These are phyloP conservation scores for Emmelina monodactyla DNA, from an alignment of 2,888 invertebrate genomes.

Conservation along the genomic window DNA sequence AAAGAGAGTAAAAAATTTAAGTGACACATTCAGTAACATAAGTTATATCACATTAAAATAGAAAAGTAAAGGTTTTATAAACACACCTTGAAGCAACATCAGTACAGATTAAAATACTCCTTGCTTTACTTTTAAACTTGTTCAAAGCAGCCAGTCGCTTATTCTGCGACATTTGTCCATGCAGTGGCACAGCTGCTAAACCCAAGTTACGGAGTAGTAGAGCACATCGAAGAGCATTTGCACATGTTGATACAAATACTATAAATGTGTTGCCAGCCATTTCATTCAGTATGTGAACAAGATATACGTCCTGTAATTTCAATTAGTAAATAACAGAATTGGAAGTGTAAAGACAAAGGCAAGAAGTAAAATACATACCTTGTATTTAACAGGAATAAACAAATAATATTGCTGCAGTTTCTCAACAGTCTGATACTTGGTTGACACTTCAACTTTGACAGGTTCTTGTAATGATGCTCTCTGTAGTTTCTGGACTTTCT, in stretches of 20 bases:
- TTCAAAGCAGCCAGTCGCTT: conserved; percentile 93
- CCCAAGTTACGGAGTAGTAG: conserved; percentile 90
- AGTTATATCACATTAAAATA: too few relatives aligned
- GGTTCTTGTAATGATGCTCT: conserved; percentile 94
- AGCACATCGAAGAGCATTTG: conserved; percentile 88
- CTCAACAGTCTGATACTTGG: conserved; percentile 98
- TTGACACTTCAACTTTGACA: conserved; percentile 94
- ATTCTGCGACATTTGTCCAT: conserved; percentile 99
- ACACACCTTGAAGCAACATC: conserved; percentile 94
- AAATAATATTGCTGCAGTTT: conserved; percentile 94
- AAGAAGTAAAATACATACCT: conserved; percentile 60
- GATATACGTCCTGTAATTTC: conserved; percentile 86
- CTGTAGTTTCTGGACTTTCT: conserved; percentile 93
- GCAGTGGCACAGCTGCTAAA: conserved; percentile 93
- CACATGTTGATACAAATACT: conserved; percentile 96
- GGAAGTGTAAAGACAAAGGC: not conserved
- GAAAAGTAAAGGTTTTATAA: not conserved
- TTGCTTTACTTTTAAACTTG: conserved; percentile 92
- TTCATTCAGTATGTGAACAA: conserved; percentile 95
- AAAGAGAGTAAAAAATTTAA: too few relatives aligned
- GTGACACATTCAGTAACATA: too few relatives aligned
- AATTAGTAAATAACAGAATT: not conserved
- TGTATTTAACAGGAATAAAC: conserved; percentile 95
- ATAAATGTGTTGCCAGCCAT: conserved; percentile 95
- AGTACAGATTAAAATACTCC: conserved; percentile 96